Evolutionary conservation across 2,888 invertebrate genomes (phyloP), one percentile per base, ranked within the genome.

Genomic region (Neoscelio sp.): DNA sequence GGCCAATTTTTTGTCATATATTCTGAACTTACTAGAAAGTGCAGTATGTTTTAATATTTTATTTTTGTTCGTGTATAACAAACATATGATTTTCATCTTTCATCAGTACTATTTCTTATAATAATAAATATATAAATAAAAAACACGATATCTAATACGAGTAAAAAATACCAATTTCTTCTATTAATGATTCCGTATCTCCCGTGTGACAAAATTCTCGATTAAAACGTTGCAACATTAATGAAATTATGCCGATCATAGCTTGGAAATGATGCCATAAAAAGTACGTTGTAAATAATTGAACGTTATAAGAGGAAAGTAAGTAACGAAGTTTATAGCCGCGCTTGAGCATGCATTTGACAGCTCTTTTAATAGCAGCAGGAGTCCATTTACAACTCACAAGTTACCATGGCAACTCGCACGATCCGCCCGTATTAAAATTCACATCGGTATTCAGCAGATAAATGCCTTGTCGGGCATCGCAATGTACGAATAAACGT

Each of bases 341-440:
- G 35, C 8, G 12, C 52, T 58, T 18, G 42, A 28, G 54, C 35
- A 13, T 76, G 62, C 62, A 68, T 68, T 76, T 76, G 75, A 76
- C 75, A 76, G 75, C 75, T 76, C 75, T 76, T 76, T 76, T 76
- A 68, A 68, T 76, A 76, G 52, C 75, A 62, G 75, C 68, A 20
- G 73, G 73, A 74, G 73, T 65, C 67, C 74, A 75, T 75, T 76
- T 76, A 54, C 67, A 76, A 76, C 46, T 67, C 44, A 46, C 35
- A 67, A 75, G 75, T 75, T 52, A 52, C 75, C 67, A 67, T 67
- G 62, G 67, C 52, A 60, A 75, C 74, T 42, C 42, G 40, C 64
- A 64, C 74, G 74, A 74, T 65, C 74, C 46, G 75, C 33, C 48
- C 68, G 15, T 54, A 62, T 68, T 76, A 62, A 76, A 68, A 76